These are phyloP conservation scores for Nothura maculosa DNA, from an alignment of 2,797 vertebrate genomes.

Conservation along the genomic window DNA sequence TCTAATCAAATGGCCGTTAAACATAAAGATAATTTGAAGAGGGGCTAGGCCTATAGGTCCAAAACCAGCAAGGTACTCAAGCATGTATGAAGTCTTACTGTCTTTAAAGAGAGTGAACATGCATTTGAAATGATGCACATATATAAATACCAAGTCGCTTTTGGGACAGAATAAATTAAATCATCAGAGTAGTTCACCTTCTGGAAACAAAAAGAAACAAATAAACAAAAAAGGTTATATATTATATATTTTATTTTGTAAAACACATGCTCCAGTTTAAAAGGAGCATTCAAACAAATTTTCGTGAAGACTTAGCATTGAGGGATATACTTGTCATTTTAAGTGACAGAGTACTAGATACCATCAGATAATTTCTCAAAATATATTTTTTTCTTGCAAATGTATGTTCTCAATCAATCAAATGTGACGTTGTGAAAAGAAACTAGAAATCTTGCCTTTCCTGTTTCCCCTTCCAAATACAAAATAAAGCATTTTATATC, in stretches of 20 bases:
- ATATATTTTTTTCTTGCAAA: neutral
- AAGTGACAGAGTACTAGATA: neutral
- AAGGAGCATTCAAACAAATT: neutral
- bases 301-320: neutral
- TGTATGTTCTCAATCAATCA: neutral
- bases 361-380: neutral
- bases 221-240: neutral
- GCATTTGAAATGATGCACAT: neutral
- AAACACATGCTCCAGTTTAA: neutral
- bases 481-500: neutral
- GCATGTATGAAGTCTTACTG: neutral
- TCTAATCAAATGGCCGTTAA: conserved; percentile 19
- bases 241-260: neutral
- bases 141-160: neutral
- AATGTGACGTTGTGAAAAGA: neutral
- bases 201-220: neutral
- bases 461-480: neutral
- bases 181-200: neutral
- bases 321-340: neutral
- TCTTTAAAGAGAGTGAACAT: neutral
- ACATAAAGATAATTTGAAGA: neutral
- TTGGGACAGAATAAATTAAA: conserved; percentile 5
- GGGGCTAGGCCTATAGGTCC: neutral
- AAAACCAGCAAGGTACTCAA: neutral
- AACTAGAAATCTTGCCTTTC: neutral